These are phyloP conservation scores for Eupithecia pulchellata DNA, from an alignment of 2,888 invertebrate genomes.

Conservation along the genomic window DNA sequence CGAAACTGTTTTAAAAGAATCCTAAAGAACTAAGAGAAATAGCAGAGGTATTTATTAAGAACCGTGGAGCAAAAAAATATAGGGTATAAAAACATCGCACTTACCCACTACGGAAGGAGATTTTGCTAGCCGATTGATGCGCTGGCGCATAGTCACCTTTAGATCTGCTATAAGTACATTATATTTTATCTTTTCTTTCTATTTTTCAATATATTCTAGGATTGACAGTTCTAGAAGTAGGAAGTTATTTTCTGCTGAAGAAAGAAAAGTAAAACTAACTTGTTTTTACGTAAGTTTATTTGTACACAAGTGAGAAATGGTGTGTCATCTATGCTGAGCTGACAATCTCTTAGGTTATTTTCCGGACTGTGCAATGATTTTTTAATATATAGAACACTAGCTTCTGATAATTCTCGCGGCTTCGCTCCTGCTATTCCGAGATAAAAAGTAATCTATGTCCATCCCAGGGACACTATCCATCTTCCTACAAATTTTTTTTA, in stretches of 20 bases:
- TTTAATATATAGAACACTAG: not conserved
- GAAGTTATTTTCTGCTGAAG: not conserved
- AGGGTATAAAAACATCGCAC: not conserved
- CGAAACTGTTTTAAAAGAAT: not conserved
- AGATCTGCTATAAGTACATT: no score
- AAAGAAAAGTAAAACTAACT: not conserved
- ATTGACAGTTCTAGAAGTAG: not conserved
- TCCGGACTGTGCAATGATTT: not conserved
- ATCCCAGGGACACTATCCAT: no score
- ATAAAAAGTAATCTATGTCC: no score
- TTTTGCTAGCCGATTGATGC: not conserved
- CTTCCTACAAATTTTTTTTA: no score
- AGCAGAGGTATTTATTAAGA: not conserved
- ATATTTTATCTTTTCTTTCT: no score
- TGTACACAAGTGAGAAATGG: not conserved
- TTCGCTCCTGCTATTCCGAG: no score
- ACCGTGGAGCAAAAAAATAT: no score
- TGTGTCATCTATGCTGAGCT: no score
- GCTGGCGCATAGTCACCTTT: not conserved
- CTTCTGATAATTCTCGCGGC: no score
- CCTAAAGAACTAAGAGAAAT: no score
- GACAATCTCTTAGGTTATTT: not conserved
- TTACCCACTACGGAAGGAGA: not conserved
- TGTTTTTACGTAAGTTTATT: not conserved
- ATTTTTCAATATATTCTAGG: not conserved